These are phyloP conservation scores for Molossus alvarezi DNA, from an alignment of 2,797 vertebrate species.

Conservation along the genomic window DNA sequence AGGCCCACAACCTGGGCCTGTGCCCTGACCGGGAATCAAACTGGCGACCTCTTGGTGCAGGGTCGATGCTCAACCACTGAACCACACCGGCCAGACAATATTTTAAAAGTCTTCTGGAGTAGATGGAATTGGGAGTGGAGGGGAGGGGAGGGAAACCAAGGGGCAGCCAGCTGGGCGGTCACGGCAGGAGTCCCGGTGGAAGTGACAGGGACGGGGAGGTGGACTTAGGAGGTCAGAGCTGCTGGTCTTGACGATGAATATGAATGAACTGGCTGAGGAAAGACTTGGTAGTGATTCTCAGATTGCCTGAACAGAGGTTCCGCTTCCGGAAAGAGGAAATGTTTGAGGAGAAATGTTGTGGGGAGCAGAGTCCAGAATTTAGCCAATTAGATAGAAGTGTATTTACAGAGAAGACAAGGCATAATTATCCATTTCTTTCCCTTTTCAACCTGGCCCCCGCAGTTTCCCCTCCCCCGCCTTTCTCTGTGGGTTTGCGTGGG, in stretches of 20 bases:
- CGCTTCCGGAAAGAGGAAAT: constrained; percentile 38
- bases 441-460: not conserved
- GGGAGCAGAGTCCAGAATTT: not conserved
- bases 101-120: not conserved
- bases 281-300: not conserved
- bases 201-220: not conserved
- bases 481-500: not conserved
- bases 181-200: not conserved
- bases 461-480: not conserved
- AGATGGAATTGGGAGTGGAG: not conserved
- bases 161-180: accelerated
- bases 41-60: too few species aligned
- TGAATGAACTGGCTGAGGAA: not conserved
- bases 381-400: not conserved
- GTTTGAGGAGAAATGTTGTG: not conserved
- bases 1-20: too few species aligned
- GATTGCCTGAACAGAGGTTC: not conserved
- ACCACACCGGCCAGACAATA: too few species aligned
- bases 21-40: too few species aligned
- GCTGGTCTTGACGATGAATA: not conserved
- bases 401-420: not conserved
- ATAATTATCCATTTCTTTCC: not conserved
- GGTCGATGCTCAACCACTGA: too few species aligned
- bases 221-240: not conserved
- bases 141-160: not conserved